Evolutionary conservation across 2,888 invertebrate genomes (phyloP), one percentile per base, ranked within the genome.

Genomic region (Tenthredo distinguenda): DNA sequence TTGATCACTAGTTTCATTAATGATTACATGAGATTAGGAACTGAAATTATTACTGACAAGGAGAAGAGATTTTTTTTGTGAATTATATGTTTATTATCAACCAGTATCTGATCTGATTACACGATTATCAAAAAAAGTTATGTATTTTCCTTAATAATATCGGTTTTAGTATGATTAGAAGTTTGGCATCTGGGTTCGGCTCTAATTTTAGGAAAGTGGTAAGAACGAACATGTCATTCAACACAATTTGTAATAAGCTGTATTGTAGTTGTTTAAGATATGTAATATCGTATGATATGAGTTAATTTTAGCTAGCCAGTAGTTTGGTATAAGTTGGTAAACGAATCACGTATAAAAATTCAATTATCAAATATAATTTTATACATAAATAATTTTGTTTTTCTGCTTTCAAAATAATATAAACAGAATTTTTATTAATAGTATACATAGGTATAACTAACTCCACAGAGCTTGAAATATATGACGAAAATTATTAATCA

Each of bases 401-500:
- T 74, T 74, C 43, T 65, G 47, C 43, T 21, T 62, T 62, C 3
- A 37, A 21, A 62, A 62, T 58, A 34, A 10, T 10, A 81, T 65
- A 40, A 37, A 34, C 6, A 55, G 26, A 65, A 81, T 21, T 81
- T 62, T 62, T 21, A n/a, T 81, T 0, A 40, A 43, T 31, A 62
- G 26, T 62, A 26, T 26, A 21, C 9, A 12, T 58, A 37, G 34
- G n/a, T n/a, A 43, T 37, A 58, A 21, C 65, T 37, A 65, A 62
- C 15, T 81, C 21, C 47, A 65, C 40, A 12, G 62, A 62, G 81
- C 62, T 81, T 81, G 5, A 81, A 62, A 37, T 31, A 31, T 81
- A 18, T 43, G 43, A n/a, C 40, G 40, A 62, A 31, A 65, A 62
- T 10, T 40, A 62, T 65, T 62, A 62, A 62, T 79, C 21, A n/a